Evolutionary conservation across 2,113 vertebrate genomes (phyloP).

Genomic region (Pungitius pungitius): DNA sequence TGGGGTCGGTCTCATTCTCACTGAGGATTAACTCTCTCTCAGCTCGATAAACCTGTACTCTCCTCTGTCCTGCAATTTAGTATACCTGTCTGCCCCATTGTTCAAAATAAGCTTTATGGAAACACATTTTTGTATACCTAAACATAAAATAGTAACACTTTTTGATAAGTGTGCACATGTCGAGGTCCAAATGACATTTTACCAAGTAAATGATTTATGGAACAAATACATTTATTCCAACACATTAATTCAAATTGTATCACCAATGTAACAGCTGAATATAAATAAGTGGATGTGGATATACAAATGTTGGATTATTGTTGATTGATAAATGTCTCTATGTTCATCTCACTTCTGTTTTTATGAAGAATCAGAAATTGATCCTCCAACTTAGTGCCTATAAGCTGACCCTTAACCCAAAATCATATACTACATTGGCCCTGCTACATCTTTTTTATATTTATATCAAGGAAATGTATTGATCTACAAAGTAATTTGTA

Average conservation of each 20-base stretch:
- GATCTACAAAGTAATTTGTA: too few relatives aligned
- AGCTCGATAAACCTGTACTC: conserved; percentile 39
- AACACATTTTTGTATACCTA: neutral
- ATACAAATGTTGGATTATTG: neutral
- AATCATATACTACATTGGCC: neutral
- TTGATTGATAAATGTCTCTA: neutral
- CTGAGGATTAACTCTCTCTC: conserved; percentile 61
- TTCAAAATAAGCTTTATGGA: neutral
- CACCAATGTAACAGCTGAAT: neutral
- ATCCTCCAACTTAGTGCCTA: neutral
- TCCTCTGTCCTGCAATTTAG: conserved; percentile 33
- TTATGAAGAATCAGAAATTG: neutral
- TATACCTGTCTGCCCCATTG: neutral
- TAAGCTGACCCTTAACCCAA: neutral
- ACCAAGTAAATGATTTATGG: neutral
- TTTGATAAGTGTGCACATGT: neutral
- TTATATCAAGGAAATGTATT: neutral
- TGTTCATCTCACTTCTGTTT: neutral
- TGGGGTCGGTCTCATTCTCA: conserved; percentile 43
- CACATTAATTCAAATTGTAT: neutral
- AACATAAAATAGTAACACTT: neutral
- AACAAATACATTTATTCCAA: neutral
- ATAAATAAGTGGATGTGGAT: neutral
- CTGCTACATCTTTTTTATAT: neutral
- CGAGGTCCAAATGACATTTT: too few relatives aligned